Evolutionary conservation across 2,797 vertebrate species (phyloP), one percentile per base, ranked within the genome.

Genomic region (Austrolebias charrua): DNA sequence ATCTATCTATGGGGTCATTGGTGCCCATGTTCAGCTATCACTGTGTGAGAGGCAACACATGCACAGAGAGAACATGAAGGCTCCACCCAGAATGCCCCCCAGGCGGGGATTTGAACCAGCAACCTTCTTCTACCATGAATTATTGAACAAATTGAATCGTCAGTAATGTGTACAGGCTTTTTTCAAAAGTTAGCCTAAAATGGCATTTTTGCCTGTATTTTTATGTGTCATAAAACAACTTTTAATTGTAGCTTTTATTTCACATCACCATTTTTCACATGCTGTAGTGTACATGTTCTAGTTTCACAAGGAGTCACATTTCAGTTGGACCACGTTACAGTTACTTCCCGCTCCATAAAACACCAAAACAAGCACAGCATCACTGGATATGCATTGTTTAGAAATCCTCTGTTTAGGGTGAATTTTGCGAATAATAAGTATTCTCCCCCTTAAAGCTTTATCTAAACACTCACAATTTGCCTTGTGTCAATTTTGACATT

Each of bases 381-480:
- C 15, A 53, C 10, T 15, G 15, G 40, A 38, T 16, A 19, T 63
- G 16, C 29, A 15, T 4, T 55, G 51, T 50, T 5, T 44, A 20
- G 31, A 68, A 66, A 66, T 53, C 15, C 12, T 42, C 11, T 31
- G 63, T 50, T 44, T 14, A 52, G 31, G 2, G 33, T 20, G n/a
- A 57, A 0, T 0, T 14, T 31, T 54, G 29, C 52, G 16, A 16
- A 20, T n/a, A 18, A 28, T 53, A 49, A 13, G 10, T 48, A 4
- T 49, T 38, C 46, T 13, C 24, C 44, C 58, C 49, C 28, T 68
- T 50, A 29, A 16, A 14, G 63, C 19, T 73, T 69, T 61, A 59
- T 64, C 58, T n/a, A 63, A 68, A 74, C 55, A 56, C 35, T 45
- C 38, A 74, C 77, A 78, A 75, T 72, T 74, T 6, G 45, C 54